Conservation (phyloP, 2,113 vertebrate species). For the Hypanus sabinus region DNA sequence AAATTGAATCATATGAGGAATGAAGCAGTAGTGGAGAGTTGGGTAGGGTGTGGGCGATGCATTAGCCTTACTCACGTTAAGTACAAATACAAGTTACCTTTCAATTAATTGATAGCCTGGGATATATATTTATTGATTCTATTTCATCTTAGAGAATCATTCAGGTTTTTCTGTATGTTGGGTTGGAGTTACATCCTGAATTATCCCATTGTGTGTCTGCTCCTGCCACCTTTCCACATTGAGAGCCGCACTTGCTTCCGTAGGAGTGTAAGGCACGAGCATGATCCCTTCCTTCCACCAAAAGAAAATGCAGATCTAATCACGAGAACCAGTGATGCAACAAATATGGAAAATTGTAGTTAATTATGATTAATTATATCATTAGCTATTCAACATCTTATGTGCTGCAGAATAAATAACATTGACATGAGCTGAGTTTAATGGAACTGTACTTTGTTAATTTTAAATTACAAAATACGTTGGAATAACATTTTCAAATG, state of each 20-base stretch:
- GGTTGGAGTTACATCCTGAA: not conserved
- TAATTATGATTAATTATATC: constrained; percentile 36
- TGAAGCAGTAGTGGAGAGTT: no score
- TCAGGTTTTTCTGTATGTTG: not conserved
- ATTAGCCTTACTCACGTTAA: no score
- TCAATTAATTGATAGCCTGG: not conserved
- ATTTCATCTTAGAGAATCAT: not conserved
- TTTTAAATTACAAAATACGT: constrained; percentile 15
- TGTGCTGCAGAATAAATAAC: constrained; percentile 27
- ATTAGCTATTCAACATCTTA: constrained; percentile 19
- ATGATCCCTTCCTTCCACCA: constrained; percentile 4
- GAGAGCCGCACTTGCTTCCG: not conserved
- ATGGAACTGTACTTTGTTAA: constrained; percentile 8
- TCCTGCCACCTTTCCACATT: not conserved
- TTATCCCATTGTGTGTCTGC: not conserved
- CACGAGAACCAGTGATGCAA: constrained; percentile 29
- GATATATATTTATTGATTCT: not conserved
- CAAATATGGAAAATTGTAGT: constrained; percentile 35
- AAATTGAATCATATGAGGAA: no score
- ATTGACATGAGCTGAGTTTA: constrained; percentile 17
- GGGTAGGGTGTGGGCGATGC: no score
- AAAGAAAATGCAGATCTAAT: constrained; percentile 25
- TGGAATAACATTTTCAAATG: constrained; percentile 3
- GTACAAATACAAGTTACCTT: no score
- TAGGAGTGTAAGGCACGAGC: not conserved